phyloP scores from a whole-genome alignment of 2,888 invertebrate species.

The Sphinx pinastri region DNA sequence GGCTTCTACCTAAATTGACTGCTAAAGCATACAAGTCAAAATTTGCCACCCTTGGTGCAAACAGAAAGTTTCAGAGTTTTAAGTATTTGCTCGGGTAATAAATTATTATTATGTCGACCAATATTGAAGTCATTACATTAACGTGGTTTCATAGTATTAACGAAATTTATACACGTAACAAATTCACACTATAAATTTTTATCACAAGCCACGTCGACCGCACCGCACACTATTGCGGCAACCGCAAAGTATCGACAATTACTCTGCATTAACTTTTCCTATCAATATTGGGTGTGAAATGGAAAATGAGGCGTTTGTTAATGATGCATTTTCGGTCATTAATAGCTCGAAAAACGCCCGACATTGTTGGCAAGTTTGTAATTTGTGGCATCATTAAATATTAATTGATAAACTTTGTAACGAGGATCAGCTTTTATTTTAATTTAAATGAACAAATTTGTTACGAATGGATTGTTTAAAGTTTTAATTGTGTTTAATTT shows the following conservation, averaged over 20 bases:
- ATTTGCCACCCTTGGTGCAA: no score
- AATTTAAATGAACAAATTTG: constrained; percentile 8
- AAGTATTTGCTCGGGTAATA: no score
- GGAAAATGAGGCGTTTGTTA: constrained; percentile 21
- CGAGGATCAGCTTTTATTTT: neutral
- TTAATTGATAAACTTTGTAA: constrained; percentile 23
- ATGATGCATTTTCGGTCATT: constrained; percentile 18
- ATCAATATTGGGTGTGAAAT: constrained; percentile 18
- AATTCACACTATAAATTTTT: neutral
- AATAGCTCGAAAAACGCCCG: constrained; percentile 22
- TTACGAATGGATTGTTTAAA: neutral
- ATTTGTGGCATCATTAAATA: constrained; percentile 22
- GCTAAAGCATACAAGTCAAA: no score
- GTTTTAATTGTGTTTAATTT: neutral
- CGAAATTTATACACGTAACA: neutral
- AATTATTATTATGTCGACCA: no score
- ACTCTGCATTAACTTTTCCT: constrained; percentile 4
- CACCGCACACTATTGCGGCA: neutral
- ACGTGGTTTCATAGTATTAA: neutral
- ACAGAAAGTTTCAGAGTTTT: no score
- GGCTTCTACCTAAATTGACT: no score
- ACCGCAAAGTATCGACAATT: neutral
- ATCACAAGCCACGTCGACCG: neutral
- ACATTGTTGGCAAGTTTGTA: constrained; percentile 17
- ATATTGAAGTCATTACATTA: no score